phyloP scores from a whole-genome alignment of 2,888 invertebrate genomes.

The Stenotaenia linearis region DNA sequence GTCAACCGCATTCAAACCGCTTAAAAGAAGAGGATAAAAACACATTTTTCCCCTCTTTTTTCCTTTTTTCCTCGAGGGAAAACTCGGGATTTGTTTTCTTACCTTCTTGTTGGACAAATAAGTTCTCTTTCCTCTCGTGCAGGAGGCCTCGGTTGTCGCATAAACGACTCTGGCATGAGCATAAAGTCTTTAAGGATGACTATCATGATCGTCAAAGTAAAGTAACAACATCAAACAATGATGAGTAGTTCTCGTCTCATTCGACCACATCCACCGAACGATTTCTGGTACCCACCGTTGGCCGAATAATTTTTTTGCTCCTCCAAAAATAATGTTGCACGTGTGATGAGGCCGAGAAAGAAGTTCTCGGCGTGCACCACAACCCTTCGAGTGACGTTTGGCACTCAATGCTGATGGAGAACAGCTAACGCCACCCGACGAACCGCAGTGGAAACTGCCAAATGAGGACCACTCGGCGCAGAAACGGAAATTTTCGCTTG shows the following conservation, averaged over 20 bases:
- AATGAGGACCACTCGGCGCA: not conserved
- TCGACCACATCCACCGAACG: not conserved
- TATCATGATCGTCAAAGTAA: not conserved
- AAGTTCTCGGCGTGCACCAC: not conserved
- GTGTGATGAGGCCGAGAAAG: constrained; percentile 21
- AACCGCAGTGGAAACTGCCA: not conserved
- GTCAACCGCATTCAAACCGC: not conserved
- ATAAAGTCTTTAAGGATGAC: constrained; percentile 21
- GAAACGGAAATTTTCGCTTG: not conserved
- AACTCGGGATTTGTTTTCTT: not conserved
- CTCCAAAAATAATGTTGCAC: not conserved
- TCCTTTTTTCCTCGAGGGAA: not conserved
- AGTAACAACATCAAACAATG: not conserved
- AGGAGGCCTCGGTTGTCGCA: constrained; percentile 7
- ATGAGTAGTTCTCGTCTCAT: not conserved
- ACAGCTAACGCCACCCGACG: constrained; percentile 10
- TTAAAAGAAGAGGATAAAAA: too few relatives aligned
- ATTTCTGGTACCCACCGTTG: not conserved
- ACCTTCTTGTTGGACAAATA: constrained; percentile 21
- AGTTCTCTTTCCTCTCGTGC: constrained; percentile 17
- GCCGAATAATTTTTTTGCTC: not conserved
- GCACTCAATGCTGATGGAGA: not conserved
- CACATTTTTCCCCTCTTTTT: too few relatives aligned
- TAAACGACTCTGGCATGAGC: constrained; percentile 23
- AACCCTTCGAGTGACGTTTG: constrained; percentile 7